A percentile compares a stretch with the other conserved stretches of the same genome.
phyloP scores from a whole-genome alignment of 2,113 vertebrate species.

The Myrmophylax atrothorax region DNA sequence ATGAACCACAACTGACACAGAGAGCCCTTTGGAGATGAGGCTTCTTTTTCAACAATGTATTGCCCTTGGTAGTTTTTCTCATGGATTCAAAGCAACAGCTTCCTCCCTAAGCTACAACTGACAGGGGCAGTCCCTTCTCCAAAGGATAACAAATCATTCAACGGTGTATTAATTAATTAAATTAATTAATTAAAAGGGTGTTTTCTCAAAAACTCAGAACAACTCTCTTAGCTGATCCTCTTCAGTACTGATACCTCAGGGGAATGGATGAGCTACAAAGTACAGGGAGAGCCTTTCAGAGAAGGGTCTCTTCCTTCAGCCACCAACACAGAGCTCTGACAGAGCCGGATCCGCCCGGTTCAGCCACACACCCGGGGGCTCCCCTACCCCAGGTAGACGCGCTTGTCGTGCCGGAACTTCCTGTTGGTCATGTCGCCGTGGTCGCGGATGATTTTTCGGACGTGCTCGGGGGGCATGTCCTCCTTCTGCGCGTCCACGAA shows the following conservation, averaged over 20 bases:
- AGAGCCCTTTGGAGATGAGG: not conserved
- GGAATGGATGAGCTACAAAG: accelerated
- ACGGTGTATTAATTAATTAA: too few species aligned
- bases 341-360: accelerated
- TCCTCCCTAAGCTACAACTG: accelerated
- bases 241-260: not conserved
- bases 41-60: too few species aligned
- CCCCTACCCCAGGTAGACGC: conserved; percentile 93
- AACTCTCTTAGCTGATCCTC: too few species aligned
- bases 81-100: not conserved
- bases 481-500: conserved; percentile 99
- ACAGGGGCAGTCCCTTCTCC: not conserved
- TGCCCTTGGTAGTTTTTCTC: not conserved
- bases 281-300: accelerated
- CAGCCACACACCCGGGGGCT: too few species aligned
- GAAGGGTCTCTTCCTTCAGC: accelerated
- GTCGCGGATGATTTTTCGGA: conserved; percentile 97
- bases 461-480: conserved; percentile 98
- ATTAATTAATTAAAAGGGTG: too few species aligned
- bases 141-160: not conserved
- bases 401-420: conserved; percentile 98
- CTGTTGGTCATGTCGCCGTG: conserved; percentile 99
- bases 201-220: not conserved
- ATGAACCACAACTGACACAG: not conserved
- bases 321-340: accelerated